These are phyloP conservation scores for Sphaeramia orbicularis DNA, from an alignment of 2,797 vertebrate species.

Conservation along the genomic window DNA sequence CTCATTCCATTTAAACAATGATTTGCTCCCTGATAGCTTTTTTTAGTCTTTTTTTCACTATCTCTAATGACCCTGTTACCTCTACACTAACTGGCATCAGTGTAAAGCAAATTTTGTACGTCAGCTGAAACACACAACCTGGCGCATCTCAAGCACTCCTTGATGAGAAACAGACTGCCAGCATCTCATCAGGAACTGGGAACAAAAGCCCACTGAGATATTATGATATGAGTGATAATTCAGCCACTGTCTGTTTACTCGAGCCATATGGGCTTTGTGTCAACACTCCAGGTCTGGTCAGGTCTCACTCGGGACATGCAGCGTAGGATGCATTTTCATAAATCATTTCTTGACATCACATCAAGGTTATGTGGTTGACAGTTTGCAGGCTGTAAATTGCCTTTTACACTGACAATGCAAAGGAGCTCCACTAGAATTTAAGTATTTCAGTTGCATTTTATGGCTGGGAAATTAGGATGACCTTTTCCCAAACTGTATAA, in stretches of 20 bases:
- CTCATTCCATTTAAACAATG: too few relatives aligned
- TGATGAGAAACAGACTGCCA: slow-evolving; percentile 60
- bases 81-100: slow-evolving; percentile 2
- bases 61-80: too few relatives aligned
- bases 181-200: slow-evolving; percentile 54
- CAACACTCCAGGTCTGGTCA: slow-evolving; percentile 71
- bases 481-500: slow-evolving; percentile 65
- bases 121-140: slow-evolving; percentile 50
- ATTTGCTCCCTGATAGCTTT: too few relatives aligned
- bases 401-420: slow-evolving; percentile 73
- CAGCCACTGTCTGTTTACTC: slow-evolving; percentile 49
- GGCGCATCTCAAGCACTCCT: slow-evolving; percentile 47
- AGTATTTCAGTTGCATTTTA: slow-evolving; percentile 61
- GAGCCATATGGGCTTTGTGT: slow-evolving; percentile 73
- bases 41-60: too few relatives aligned
- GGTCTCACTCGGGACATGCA: slow-evolving; percentile 58
- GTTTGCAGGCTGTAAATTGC: slow-evolving; percentile 72
- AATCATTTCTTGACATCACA: slow-evolving; percentile 80
- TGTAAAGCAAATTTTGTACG: slow-evolving; percentile 36
- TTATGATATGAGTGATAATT: slow-evolving; percentile 71
- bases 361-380: slow-evolving; percentile 77
- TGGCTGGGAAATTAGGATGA: slow-evolving; percentile 65
- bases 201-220: slow-evolving; percentile 64
- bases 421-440: slow-evolving; percentile 56
- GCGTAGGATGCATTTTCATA: slow-evolving; percentile 78